Evolutionary conservation across 2,888 invertebrate species (phyloP).

Genomic region (Coenonympha glycerion): DNA sequence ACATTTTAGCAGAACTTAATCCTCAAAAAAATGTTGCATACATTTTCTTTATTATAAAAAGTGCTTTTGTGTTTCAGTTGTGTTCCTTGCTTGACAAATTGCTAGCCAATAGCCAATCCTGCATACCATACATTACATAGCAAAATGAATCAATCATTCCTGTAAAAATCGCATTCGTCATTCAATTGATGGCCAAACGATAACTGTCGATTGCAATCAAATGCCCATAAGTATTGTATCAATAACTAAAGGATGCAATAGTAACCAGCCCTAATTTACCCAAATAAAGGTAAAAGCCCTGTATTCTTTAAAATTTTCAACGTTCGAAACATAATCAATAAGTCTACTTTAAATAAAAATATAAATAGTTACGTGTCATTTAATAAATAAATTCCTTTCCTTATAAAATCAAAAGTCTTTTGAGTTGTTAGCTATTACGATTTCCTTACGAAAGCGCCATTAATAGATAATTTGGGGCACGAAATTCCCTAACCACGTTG

Average conservation of each 20-base stretch:
- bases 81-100: background rate
- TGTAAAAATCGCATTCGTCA: conserved; percentile 58
- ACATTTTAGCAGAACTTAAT: no score
- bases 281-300: no score
- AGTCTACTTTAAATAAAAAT: no score
- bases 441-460: conserved; percentile 37
- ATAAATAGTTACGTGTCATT: no score
- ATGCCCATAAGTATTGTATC: conserved; percentile 21
- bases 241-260: background rate
- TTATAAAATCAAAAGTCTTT: background rate
- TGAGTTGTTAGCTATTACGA: conserved; percentile 17
- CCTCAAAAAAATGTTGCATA: no score
- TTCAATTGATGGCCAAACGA: conserved; percentile 53
- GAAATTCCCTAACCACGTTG: conserved; percentile 45
- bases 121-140: conserved; percentile 11
- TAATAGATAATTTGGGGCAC: conserved; percentile 43
- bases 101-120: background rate
- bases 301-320: background rate
- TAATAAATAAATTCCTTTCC: background rate
- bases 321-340: no score
- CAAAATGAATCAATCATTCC: conserved; percentile 38
- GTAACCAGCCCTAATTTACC: no score
- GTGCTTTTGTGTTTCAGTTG: no score
- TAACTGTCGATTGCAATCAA: conserved; percentile 56
- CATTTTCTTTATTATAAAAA: no score